Percentiles rank a stretch among this genome's conserved stretches.
These are phyloP conservation scores for Neodiprion virginianus DNA, from an alignment of 1,140 invertebrate genomes.

Conservation along the genomic window DNA sequence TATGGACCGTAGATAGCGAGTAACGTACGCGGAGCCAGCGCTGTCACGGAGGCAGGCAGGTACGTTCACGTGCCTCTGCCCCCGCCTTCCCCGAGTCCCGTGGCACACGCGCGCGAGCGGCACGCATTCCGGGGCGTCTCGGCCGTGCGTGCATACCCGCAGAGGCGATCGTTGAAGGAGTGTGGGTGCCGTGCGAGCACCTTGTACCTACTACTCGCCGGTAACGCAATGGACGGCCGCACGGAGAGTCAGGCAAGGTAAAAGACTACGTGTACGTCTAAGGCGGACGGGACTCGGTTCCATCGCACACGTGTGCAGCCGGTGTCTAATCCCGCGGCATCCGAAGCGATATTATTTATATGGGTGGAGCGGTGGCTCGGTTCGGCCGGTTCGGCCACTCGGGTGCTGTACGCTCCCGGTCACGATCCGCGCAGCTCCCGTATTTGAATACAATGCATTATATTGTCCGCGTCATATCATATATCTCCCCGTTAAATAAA, in stretches of 20 bases:
- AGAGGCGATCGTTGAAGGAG: slow-evolving; percentile 14
- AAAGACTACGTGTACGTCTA: background rate
- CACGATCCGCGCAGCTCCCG: slow-evolving; percentile 58
- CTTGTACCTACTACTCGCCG: background rate
- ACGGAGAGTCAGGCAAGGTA: background rate
- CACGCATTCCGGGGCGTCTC: background rate
- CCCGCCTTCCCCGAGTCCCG: background rate
- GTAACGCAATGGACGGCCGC: no score
- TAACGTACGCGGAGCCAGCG: slow-evolving; percentile 52
- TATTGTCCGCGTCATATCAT: slow-evolving; percentile 64
- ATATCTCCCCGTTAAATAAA: slow-evolving; percentile 62
- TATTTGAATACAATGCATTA: slow-evolving; percentile 66
- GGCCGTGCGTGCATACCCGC: slow-evolving; percentile 28
- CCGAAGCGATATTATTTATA: slow-evolving; percentile 47
- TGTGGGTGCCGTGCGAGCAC: slow-evolving; percentile 22
- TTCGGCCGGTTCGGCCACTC: slow-evolving; percentile 19
- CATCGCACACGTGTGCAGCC: background rate
- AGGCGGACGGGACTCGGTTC: background rate
- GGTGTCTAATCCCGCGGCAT: slow-evolving; percentile 38
- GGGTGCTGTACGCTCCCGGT: slow-evolving; percentile 50
- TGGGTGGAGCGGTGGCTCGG: slow-evolving; percentile 23
- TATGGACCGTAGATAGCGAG: slow-evolving; percentile 57
- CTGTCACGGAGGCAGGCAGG: slow-evolving; percentile 47
- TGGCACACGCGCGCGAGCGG: background rate
- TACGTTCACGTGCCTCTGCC: slow-evolving; percentile 25